These are phyloP conservation scores for Amphibalanus amphitrite DNA, from an alignment of 1,140 invertebrate species.

Conservation along the genomic window DNA sequence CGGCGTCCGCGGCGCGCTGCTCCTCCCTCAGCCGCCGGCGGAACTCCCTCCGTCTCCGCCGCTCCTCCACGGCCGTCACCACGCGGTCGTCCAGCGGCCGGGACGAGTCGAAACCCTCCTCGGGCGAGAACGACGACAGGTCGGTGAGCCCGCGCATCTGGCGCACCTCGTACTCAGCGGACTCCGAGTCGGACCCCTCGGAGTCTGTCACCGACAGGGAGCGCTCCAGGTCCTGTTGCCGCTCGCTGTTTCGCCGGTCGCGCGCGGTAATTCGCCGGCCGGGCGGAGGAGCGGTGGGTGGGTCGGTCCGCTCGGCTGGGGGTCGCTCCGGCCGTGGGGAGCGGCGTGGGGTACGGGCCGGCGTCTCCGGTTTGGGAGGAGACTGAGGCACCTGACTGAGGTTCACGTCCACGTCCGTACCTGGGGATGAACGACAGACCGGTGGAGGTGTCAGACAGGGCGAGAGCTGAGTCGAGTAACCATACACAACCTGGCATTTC, in stretches of 20 bases:
- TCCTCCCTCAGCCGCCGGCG: background rate
- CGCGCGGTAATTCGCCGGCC: background rate
- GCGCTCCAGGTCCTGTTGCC: background rate
- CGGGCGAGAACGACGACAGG: background rate
- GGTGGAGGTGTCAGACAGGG: too few relatives aligned
- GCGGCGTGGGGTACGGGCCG: background rate
- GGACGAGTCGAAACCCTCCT: background rate
- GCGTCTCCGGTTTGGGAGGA: background rate
- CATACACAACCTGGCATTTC: too few relatives aligned
- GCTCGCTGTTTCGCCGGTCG: background rate
- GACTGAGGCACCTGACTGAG: constrained; percentile 19
- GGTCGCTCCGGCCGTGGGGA: background rate
- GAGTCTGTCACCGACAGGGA: background rate
- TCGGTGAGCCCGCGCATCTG: background rate
- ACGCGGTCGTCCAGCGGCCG: background rate
- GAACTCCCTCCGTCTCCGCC: background rate
- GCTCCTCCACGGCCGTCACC: background rate
- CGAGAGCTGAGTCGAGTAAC: too few relatives aligned
- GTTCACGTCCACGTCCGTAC: constrained; percentile 16
- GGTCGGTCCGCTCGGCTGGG: background rate
- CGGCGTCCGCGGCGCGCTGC: background rate
- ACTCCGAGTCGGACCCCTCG: background rate
- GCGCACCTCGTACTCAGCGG: background rate
- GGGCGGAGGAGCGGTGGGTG: background rate
- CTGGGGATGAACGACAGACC: too few relatives aligned